Evolutionary conservation across 2,113 vertebrate genomes (phyloP).

Genomic region (Cyprinodon tularosa): DNA sequence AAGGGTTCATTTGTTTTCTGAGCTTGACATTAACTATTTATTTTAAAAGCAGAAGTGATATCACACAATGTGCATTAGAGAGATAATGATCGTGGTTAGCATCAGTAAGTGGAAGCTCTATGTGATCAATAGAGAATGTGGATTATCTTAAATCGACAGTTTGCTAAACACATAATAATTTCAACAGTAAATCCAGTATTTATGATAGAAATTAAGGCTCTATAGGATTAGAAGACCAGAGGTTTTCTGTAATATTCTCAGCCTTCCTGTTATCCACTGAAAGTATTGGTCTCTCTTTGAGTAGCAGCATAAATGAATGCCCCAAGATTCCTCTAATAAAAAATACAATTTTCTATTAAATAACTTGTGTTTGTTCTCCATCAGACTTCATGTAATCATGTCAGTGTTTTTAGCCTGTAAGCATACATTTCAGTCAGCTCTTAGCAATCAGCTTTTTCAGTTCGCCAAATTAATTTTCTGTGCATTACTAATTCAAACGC

Average conservation of each 20-base stretch:
- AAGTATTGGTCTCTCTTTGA: not conserved
- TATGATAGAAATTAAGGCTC: too few relatives aligned
- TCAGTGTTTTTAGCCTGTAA: not conserved
- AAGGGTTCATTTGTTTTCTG: not conserved
- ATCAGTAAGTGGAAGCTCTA: not conserved
- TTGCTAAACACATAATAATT: not conserved
- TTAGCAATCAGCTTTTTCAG: not conserved
- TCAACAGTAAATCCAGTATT: not conserved
- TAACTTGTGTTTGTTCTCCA: too few relatives aligned
- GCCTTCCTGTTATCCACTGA: not conserved
- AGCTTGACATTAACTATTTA: not conserved
- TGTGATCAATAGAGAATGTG: not conserved
- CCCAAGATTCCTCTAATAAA: too few relatives aligned
- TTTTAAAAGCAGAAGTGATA: slow-evolving; percentile 11
- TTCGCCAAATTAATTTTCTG: not conserved
- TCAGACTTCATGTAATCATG: too few relatives aligned
- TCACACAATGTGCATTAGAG: slow-evolving; percentile 10
- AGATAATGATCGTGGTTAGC: not conserved
- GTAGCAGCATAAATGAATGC: not conserved
- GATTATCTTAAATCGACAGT: not conserved
- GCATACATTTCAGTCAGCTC: not conserved
- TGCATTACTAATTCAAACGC: not conserved
- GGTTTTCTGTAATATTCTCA: too few relatives aligned
- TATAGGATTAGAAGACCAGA: not conserved
- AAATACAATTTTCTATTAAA: too few relatives aligned